Percentiles rank a stretch among this genome's conserved stretches.
Evolutionary conservation across 2,113 vertebrate genomes (phyloP).

Genomic region (Muscicapa adusta): DNA sequence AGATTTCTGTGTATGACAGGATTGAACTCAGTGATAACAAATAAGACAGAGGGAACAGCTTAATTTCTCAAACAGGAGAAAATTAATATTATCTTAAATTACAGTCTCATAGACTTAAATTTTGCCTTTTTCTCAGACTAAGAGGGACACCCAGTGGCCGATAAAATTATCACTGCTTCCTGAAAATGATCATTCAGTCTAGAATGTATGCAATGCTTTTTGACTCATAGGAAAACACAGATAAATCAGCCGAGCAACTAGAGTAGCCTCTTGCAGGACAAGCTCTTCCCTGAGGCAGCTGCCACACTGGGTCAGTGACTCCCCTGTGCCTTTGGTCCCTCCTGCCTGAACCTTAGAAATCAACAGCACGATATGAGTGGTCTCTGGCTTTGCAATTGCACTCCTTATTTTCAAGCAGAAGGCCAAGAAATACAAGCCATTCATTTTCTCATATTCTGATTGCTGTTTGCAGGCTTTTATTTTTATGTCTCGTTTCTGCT

Average conservation of each 20-base stretch:
- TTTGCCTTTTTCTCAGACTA: not conserved
- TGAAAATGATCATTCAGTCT: accelerated
- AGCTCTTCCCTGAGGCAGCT: not conserved
- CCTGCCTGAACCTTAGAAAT: not conserved
- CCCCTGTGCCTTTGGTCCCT: accelerated
- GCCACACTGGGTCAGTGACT: accelerated
- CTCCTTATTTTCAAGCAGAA: not conserved
- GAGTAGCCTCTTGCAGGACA: not conserved
- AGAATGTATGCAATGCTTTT: accelerated
- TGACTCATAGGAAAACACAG: not conserved
- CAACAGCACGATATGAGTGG: accelerated
- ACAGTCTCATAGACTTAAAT: accelerated
- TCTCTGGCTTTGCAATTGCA: not conserved
- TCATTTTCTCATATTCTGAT: not conserved
- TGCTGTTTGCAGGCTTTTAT: not conserved
- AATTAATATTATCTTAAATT: not conserved
- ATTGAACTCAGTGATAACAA: not conserved
- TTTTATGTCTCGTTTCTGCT: not conserved
- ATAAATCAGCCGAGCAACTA: not conserved
- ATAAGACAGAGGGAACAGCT: not conserved
- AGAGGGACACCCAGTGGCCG: slow-evolving; percentile 9
- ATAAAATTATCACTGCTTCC: not conserved
- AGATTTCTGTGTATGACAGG: not conserved
- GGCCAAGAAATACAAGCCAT: not conserved
- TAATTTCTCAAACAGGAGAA: not conserved